Evolutionary conservation across 2,888 invertebrate genomes (phyloP).

Genomic region (Spilarctia lutea): DNA sequence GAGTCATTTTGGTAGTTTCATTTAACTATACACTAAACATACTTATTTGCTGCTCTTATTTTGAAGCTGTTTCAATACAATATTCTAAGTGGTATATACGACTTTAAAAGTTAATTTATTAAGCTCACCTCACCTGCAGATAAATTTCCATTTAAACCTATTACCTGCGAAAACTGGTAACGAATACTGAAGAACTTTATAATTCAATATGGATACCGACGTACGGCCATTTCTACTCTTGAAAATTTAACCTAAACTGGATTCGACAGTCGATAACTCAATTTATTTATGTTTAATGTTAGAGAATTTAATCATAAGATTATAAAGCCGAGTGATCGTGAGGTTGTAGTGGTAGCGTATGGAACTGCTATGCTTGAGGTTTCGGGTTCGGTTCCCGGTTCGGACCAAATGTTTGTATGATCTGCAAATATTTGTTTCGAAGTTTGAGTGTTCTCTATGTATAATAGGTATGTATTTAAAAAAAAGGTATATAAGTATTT

Average conservation of each 20-base stretch:
- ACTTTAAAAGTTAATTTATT: conserved; percentile 4
- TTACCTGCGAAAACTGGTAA: conserved; percentile 1
- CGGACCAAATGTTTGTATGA: too few species aligned
- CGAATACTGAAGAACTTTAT: background rate
- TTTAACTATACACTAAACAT: background rate
- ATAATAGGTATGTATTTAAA: too few species aligned
- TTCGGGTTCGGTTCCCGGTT: too few species aligned
- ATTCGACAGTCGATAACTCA: background rate
- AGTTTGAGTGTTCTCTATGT: too few species aligned
- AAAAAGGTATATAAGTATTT: too few species aligned
- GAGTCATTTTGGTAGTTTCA: too few species aligned
- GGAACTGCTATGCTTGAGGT: too few species aligned
- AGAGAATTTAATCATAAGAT: too few species aligned
- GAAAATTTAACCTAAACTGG: background rate
- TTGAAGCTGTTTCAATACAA: background rate
- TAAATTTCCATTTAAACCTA: background rate
- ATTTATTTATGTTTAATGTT: background rate
- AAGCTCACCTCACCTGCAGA: conserved; percentile 6
- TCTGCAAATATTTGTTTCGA: too few species aligned
- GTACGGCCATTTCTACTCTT: background rate
- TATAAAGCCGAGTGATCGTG: too few species aligned
- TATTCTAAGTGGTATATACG: background rate
- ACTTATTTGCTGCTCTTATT: background rate
- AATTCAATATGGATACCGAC: conserved; percentile 9
- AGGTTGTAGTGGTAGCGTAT: too few species aligned